Conservation (phyloP, 2,888 invertebrate species). For the Willowsia nigromaculata region DNA sequence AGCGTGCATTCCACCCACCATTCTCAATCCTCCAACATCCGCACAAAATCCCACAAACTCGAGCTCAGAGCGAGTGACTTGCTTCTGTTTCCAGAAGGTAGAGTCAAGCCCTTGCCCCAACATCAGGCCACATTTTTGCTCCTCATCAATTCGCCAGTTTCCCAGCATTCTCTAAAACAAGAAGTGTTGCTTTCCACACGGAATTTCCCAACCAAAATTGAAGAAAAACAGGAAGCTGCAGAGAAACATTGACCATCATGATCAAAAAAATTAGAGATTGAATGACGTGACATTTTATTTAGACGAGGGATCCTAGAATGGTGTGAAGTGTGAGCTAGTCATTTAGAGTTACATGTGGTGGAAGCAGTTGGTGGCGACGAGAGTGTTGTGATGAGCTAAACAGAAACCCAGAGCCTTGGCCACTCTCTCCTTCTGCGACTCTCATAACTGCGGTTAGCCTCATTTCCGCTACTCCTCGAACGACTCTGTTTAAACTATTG, state of each 20-base stretch:
- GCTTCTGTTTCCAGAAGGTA: no score
- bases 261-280: no score
- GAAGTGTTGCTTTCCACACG: background rate
- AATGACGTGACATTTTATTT: background rate
- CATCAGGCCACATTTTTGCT: background rate
- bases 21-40: background rate
- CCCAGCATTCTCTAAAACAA: background rate
- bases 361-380: no score
- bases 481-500: no score
- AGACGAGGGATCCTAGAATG: background rate
- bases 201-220: conserved; percentile 50
- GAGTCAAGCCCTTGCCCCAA: no score
- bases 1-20: background rate
- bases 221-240: conserved; percentile 42
- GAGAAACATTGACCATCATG: background rate
- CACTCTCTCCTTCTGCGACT: background rate
- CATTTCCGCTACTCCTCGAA: conserved; percentile 50
- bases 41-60: background rate
- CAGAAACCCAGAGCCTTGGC: background rate
- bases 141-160: background rate
- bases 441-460: conserved; percentile 53
- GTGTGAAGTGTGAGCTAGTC: no score
- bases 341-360: no score
- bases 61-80: no score
- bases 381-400: no score